phyloP scores from a whole-genome alignment of 2,113 vertebrate genomes.

The Ibidorhyncha struthersii region DNA sequence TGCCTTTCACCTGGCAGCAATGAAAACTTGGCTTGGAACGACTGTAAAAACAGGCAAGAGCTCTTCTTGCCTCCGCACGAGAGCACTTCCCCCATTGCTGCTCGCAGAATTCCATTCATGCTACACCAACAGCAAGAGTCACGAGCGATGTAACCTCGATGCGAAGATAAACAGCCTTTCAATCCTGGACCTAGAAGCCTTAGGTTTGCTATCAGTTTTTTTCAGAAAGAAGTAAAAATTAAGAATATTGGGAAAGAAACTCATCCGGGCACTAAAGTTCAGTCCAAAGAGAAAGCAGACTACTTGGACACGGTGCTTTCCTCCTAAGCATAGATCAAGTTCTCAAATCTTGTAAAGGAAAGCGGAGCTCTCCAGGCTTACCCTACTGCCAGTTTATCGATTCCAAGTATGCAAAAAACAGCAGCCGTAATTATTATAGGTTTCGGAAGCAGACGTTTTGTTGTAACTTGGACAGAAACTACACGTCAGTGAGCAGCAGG shows the following conservation, averaged over 20 bases:
- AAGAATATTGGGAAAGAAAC: background rate
- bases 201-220: background rate
- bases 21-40: background rate
- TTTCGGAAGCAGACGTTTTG: background rate
- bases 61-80: background rate
- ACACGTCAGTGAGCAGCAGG: background rate
- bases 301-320: background rate
- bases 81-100: background rate
- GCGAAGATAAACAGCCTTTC: background rate
- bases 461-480: background rate
- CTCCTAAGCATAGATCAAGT: background rate
- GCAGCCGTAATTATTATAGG: background rate
- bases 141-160: background rate
- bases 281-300: background rate
- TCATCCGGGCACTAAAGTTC: background rate
- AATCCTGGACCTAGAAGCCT: background rate
- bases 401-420: background rate
- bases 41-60: background rate
- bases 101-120: background rate
- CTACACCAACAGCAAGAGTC: background rate
- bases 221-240: background rate
- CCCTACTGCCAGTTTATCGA: background rate
- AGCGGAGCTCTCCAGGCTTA: background rate
- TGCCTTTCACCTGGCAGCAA: background rate
- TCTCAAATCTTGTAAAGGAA: background rate